Evolutionary conservation across 1,140 invertebrate species (phyloP).

Genomic region (Caerostris darwini): DNA sequence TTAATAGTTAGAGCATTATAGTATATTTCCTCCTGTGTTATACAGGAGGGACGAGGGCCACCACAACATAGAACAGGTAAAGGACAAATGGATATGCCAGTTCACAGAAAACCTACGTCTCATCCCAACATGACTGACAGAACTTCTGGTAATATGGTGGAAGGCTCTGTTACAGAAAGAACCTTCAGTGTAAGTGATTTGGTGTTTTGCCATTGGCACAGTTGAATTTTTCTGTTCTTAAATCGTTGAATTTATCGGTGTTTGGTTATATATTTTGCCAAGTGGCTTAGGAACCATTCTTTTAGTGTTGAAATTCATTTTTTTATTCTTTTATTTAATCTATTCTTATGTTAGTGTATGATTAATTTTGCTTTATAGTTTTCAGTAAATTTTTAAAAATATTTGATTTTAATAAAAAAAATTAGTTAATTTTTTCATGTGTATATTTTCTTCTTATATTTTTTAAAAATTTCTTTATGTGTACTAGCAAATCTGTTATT

Average conservation of each 20-base stretch:
- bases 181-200: constrained; percentile 73
- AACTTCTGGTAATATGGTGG: constrained; percentile 68
- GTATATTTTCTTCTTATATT: no score
- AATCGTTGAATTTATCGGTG: background rate
- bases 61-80: constrained; percentile 73
- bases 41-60: constrained; percentile 69
- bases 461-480: no score
- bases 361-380: background rate
- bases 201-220: background rate
- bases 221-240: background rate
- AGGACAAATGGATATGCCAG: constrained; percentile 68
- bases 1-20: background rate
- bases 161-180: constrained; percentile 73
- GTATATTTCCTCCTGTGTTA: constrained; percentile 64
- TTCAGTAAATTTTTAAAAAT: background rate
- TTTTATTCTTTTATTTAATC: background rate
- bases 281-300: background rate
- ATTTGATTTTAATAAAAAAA: background rate
- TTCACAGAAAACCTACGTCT: constrained; percentile 69
- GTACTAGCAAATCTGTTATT: no score
- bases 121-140: constrained; percentile 74
- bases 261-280: constrained; percentile 4
- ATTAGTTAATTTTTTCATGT: background rate
- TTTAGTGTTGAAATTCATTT: constrained; percentile 4
- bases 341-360: background rate